Base-by-base conservation (phyloP, 2,113 vertebrate species). In the Poeciliopsis prolifica region DNA sequence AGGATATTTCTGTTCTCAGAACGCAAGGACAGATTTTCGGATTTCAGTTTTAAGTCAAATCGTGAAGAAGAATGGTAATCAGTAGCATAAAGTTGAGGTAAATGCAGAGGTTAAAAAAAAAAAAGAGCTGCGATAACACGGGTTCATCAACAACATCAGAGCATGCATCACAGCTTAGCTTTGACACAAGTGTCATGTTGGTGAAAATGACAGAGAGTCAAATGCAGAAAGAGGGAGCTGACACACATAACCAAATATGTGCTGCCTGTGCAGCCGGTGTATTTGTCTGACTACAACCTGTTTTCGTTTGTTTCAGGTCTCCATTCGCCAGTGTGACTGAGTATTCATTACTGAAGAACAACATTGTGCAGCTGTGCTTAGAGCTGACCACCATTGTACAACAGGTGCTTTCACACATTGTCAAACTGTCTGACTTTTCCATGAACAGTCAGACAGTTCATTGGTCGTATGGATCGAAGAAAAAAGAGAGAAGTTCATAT, bases 351-450 rank as follows among this genome's bases (percentile, higher is more conserved):
- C 93, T 98, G 92, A 98, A 97, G 95, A 97, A 95, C 92, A 96
- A 98, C 89, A 96, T 99, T 72, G 96, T 97, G 92, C 96, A 97
- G 93, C 94, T 96, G 94, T 97, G 96, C 94, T 92, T 96, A 90
- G 96, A 98, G 93, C 91, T 99, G 86, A 98, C 96, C 78, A 95
- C 97, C 88, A 97, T 97, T 67, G 97, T 97, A 89, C 96, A 99
- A 94, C 96, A 97, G 96, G 97, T 97, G 93, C 35, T 28, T 68
- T 65, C 61, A 72, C 28, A 30, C 65, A 63, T 10, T 6, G 17
- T 54, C n/a, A 42, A 17, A 66, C 31, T 35, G 12, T 72, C 30
- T 11, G n/a, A 19, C 28, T 30, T 74, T 12, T 68, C n/a, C 29
- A 62, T 69, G 44, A 68, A 48, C 37, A 54, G 78, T n/a, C n/a